Conservation (phyloP, 2,113 vertebrate species). For the Neotragus moschatus region DNA sequence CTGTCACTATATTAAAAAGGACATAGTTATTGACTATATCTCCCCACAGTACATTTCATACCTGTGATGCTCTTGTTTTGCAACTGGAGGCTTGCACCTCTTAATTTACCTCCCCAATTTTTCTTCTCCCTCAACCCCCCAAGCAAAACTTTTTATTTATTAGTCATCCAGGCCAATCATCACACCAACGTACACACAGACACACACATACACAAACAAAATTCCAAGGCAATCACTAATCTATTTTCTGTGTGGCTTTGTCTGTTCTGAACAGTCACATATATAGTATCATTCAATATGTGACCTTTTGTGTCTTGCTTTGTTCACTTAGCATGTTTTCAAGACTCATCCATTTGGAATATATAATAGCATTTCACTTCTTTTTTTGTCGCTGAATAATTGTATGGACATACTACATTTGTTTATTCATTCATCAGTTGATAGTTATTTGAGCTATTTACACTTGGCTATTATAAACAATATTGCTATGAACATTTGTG, state of each 20-base stretch:
- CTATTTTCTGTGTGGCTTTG: not conserved
- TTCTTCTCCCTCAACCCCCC: not conserved
- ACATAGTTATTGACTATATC: not conserved
- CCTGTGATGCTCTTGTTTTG: not conserved
- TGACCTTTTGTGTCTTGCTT: not conserved
- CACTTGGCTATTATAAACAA: not conserved
- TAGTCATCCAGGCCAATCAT: not conserved
- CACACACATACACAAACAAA: not conserved
- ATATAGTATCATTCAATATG: no score
- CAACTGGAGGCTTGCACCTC: not conserved
- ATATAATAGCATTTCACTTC: not conserved
- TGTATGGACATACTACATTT: not conserved
- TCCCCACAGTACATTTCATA: not conserved
- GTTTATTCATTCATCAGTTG: not conserved
- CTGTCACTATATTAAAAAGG: not conserved
- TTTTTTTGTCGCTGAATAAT: not conserved
- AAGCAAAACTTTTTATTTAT: not conserved
- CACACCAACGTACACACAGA: not conserved
- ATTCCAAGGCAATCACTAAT: not conserved
- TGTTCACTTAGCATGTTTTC: not conserved
- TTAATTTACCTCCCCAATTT: not conserved
- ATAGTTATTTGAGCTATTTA: not conserved
- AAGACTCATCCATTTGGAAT: not conserved
- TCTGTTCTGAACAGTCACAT: not conserved
- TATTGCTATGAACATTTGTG: not conserved